Evolutionary conservation across 2,113 vertebrate species (phyloP).

Genomic region (Pterocles gutturalis): DNA sequence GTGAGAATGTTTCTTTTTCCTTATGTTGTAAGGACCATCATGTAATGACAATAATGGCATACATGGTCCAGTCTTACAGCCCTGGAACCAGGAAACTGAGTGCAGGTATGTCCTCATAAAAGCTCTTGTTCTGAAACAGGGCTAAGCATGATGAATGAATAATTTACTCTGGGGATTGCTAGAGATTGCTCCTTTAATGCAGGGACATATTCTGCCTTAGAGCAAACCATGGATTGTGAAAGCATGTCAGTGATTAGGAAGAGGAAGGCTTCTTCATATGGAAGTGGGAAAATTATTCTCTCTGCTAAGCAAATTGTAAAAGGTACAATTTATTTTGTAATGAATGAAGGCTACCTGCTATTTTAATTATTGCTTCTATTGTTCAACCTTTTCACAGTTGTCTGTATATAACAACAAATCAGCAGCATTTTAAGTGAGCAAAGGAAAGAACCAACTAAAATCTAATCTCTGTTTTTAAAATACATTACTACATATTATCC

Average conservation of each 20-base stretch:
- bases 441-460: not conserved
- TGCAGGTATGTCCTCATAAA: not conserved
- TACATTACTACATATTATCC: not conserved
- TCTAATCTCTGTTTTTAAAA: not conserved
- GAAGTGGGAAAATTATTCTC: not conserved
- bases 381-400: not conserved
- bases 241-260: not conserved
- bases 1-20: slow-evolving; percentile 10
- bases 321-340: not conserved
- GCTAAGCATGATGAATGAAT: not conserved
- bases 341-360: not conserved
- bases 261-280: not conserved
- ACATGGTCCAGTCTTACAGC: not conserved
- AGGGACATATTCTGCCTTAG: not conserved
- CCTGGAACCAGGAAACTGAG: not conserved
- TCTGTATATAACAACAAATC: not conserved
- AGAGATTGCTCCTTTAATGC: not conserved
- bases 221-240: not conserved
- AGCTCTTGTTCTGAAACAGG: slow-evolving; percentile 15
- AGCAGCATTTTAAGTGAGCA: not conserved
- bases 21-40: slow-evolving; percentile 3
- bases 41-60: slow-evolving; percentile 10
- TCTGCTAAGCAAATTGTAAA: not conserved
- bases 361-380: not conserved
- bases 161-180: not conserved